phyloP scores from a whole-genome alignment of 1,140 invertebrate genomes.

The Paramacrobiotus metropolitanus region DNA sequence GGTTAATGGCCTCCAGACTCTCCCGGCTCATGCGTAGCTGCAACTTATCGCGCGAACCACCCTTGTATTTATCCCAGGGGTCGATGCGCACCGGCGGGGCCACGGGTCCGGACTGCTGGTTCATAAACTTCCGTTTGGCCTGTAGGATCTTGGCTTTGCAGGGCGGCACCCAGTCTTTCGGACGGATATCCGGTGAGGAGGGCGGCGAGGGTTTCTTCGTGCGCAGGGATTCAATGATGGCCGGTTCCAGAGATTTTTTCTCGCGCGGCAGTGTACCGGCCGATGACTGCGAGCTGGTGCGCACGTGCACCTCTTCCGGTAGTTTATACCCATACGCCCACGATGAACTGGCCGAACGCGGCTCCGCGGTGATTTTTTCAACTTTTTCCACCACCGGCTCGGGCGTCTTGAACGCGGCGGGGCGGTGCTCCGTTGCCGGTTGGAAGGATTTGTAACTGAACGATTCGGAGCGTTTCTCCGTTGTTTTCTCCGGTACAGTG shows the following conservation, averaged over 20 bases:
- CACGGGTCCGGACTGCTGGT: background rate
- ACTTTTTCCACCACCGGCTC: background rate
- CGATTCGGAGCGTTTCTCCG: background rate
- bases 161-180: slow-evolving; percentile 4
- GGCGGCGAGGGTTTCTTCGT: background rate
- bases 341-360: background rate
- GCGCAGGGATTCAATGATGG: background rate
- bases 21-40: background rate
- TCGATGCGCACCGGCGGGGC: background rate
- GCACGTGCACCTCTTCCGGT: background rate
- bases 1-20: background rate
- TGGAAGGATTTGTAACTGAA: background rate
- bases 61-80: background rate
- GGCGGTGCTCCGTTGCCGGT: background rate
- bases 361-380: background rate
- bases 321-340: slow-evolving; percentile 2
- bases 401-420: background rate
- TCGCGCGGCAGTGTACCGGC: background rate
- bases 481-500: too few species aligned
- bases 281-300: background rate
- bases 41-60: background rate
- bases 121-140: slow-evolving; percentile 2
- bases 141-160: slow-evolving; percentile 5
- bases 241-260: background rate
- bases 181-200: background rate